Conservation (phyloP, 2,113 vertebrate genomes). For the Nibea albiflora region DNA sequence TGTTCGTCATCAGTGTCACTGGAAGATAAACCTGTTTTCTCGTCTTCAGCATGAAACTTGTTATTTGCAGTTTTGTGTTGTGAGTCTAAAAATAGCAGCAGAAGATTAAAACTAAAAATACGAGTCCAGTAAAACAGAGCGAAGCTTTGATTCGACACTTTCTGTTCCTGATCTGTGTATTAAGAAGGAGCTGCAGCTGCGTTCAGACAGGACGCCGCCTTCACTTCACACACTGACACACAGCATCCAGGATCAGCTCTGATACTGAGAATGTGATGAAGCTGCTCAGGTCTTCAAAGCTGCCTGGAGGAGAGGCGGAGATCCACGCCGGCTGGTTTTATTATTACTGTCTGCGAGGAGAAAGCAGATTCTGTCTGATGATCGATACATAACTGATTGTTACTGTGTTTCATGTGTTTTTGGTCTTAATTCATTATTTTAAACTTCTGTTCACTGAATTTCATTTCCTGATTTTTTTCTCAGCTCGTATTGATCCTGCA, state of each 20-base stretch:
- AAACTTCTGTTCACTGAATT: too few relatives aligned
- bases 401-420: too few relatives aligned
- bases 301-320: not conserved
- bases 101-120: not conserved
- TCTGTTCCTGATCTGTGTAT: not conserved
- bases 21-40: not conserved
- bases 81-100: not conserved
- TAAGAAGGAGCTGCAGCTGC: not conserved
- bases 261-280: constrained; percentile 8
- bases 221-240: not conserved
- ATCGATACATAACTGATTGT: too few relatives aligned
- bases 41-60: not conserved
- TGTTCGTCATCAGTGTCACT: not conserved
- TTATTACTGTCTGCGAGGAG: not conserved
- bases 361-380: too few relatives aligned
- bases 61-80: not conserved
- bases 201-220: not conserved
- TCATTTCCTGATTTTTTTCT: too few relatives aligned
- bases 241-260: not conserved
- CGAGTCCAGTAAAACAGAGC: not conserved
- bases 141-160: not conserved
- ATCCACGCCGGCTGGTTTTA: not conserved
- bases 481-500: too few relatives aligned
- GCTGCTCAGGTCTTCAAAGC: constrained; percentile 3
- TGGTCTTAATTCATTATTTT: too few relatives aligned